Percentiles rank a stretch among this genome's conserved stretches.
Evolutionary conservation across 2,888 invertebrate genomes (phyloP).

Genomic region (Eupithecia vulgata): DNA sequence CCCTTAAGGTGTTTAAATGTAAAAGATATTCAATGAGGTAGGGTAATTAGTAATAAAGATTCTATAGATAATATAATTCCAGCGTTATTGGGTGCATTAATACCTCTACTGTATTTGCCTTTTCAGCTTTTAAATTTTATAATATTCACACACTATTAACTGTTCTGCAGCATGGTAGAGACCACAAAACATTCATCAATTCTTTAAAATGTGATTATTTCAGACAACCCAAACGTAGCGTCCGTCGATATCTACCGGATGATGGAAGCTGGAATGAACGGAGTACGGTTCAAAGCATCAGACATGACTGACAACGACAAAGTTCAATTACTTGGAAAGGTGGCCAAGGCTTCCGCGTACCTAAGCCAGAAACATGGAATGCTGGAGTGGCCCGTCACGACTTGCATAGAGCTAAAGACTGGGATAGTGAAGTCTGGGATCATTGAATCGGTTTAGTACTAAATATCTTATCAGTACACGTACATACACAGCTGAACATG

Average conservation of each 20-base stretch:
- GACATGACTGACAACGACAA: conserved; percentile 58
- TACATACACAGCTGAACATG: background rate
- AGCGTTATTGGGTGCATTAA: background rate
- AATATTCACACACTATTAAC: background rate
- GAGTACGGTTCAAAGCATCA: conserved; percentile 64
- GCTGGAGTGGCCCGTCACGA: conserved; percentile 87
- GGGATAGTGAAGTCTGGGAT: conserved; percentile 91
- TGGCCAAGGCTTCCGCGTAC: conserved; percentile 68
- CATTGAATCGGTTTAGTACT: conserved; percentile 49
- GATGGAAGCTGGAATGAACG: conserved; percentile 78
- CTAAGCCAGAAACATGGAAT: conserved; percentile 83
- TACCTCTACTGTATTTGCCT: background rate
- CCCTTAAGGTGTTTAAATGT: no score
- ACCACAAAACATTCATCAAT: background rate
- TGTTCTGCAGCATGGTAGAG: background rate
- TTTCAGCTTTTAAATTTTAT: background rate
- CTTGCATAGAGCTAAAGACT: conserved; percentile 93
- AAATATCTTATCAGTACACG: background rate
- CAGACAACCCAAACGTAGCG: conserved; percentile 56
- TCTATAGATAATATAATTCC: background rate
- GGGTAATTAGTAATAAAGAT: background rate
- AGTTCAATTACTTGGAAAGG: conserved; percentile 58
- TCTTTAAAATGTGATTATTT: background rate
- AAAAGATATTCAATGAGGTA: no score
- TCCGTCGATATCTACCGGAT: conserved; percentile 72